These are phyloP conservation scores for Falco peregrinus DNA, from an alignment of 2,797 vertebrate genomes.

Conservation along the genomic window DNA sequence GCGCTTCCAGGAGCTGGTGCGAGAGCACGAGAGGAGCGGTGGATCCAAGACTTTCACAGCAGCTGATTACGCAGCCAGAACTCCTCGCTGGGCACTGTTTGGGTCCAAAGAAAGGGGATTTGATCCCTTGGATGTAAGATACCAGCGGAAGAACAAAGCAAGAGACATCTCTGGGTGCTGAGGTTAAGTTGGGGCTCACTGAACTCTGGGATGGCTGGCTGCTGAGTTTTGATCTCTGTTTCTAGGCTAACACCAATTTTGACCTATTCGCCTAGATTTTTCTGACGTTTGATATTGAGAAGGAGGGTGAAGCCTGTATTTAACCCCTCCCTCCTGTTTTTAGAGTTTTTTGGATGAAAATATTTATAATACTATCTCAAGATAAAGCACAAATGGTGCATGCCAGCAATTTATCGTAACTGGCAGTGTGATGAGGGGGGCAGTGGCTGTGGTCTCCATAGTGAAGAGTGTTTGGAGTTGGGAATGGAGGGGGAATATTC, in stretches of 20 bases:
- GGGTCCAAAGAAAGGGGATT: constrained; percentile 87
- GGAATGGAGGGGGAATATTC: background rate
- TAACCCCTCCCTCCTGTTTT: background rate
- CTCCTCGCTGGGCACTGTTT: constrained; percentile 89
- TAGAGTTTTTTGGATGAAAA: background rate
- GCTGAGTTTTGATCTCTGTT: background rate
- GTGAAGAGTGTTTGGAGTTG: background rate
- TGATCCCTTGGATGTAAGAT: constrained; percentile 86
- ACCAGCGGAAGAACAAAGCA: constrained; percentile 85
- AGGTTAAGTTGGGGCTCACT: background rate
- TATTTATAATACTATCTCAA: background rate
- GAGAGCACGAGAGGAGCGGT: constrained; percentile 69
- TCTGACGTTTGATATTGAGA: background rate
- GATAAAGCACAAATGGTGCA: background rate
- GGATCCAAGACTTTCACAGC: constrained; percentile 83
- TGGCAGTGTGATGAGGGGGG: background rate
- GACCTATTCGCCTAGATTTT: background rate
- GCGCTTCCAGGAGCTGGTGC: constrained; percentile 87
- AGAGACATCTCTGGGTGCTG: constrained; percentile 90
- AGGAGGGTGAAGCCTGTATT: background rate
- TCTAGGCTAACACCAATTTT: rapidly evolving
- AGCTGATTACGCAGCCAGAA: constrained; percentile 84
- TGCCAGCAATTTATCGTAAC: background rate
- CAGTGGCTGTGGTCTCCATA: background rate
- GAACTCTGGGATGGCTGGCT: background rate